Evolutionary conservation across 2,113 vertebrate genomes (phyloP), one percentile per base, ranked within the genome.

Genomic region (Salvelinus sp.): DNA sequence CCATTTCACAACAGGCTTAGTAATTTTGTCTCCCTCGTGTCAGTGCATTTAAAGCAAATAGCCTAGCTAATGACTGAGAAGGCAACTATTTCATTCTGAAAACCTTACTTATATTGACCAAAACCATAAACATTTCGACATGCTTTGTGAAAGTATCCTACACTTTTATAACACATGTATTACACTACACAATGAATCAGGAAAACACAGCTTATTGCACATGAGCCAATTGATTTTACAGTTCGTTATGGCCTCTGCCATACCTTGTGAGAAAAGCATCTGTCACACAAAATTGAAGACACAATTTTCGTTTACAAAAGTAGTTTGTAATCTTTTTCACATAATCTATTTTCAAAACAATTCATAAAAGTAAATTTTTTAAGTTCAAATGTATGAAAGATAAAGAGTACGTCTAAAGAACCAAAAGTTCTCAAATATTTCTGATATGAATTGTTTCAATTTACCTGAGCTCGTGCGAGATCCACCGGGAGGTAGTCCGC

Each of bases 381-480:
- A 38, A 9, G 38, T 38, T 38, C 1, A 38, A 38, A 38, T 9
- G 7, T 38, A 38, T 38, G 6, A 38, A 38, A 9, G 2, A 38
- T 9, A 38, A 38, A 38, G 7, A 38, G 1, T 6, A 18, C 16
- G 16, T 57, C 4, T 5, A 13, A 38, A 57, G 2, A 57, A 57
- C 20, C 18, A 57, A 57, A 20, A 57, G 54, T 57, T 57, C 3
- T 44, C 9, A 44, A 10, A 12, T 44, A 44, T 44, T 44, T 44
- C 38, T 44, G 20, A 20, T 57, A 57, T 16, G 50, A 18, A 57
- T 57, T 57, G 50, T 57, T 57, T 57, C 18, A 0, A 30, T 75
- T 79, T 83, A 90, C 90, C 90, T 88, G 83, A 33, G 81, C 28
- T 75, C 14, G 66, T 20, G 68, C 33, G 58, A 6, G 73, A 62